Evolutionary conservation across 2,113 vertebrate species (phyloP).

Genomic region (Delphinus delphis): DNA sequence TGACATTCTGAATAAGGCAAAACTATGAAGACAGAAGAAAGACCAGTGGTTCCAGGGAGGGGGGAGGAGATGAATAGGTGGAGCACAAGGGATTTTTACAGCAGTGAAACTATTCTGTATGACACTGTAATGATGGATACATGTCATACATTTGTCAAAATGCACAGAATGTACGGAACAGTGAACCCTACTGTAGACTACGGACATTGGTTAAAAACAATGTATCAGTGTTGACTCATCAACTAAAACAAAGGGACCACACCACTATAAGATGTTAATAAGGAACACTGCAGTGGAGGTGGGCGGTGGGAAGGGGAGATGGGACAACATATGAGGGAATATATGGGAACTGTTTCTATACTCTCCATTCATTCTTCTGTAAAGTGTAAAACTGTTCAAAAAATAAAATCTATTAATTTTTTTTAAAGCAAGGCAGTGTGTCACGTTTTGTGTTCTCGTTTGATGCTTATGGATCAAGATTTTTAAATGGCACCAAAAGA

Average conservation of each 20-base stretch:
- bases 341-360: not conserved
- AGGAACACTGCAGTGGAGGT: not conserved
- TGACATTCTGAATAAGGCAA: not conserved
- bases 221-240: not conserved
- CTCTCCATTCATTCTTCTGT: not conserved
- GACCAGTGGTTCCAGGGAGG: not conserved
- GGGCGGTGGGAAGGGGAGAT: not conserved
- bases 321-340: not conserved
- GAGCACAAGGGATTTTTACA: not conserved
- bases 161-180: not conserved
- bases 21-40: not conserved
- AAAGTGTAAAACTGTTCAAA: not conserved
- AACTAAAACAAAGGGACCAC: not conserved
- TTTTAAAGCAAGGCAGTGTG: not conserved
- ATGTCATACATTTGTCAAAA: not conserved
- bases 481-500: slow-evolving; percentile 20
- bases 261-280: not conserved
- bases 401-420: not conserved
- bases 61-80: rapidly evolving
- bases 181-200: not conserved
- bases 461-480: not conserved
- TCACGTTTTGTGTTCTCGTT: not conserved
- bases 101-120: not conserved
- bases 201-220: not conserved
- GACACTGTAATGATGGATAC: not conserved